Percentiles rank a stretch among this genome's conserved stretches.
Conservation (phyloP, 2,888 invertebrate species). For the Agrenia bidenticulata region DNA sequence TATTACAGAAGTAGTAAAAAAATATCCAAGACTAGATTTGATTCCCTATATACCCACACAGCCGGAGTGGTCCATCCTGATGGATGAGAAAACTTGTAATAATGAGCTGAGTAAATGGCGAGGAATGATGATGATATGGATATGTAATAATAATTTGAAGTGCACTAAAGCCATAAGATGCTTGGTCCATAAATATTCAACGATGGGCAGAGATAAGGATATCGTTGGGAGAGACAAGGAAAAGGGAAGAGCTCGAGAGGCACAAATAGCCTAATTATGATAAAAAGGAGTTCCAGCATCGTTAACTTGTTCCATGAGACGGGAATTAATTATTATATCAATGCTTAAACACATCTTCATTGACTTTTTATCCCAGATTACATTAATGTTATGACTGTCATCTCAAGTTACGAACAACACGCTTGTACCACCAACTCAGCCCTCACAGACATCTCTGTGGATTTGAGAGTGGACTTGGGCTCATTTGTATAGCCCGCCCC, state of each 20-base stretch:
- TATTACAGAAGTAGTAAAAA: too few species aligned
- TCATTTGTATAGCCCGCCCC: too few species aligned
- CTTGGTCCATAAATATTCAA: conserved; percentile 41
- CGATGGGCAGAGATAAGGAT: too few species aligned
- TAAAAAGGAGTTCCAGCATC: conserved; percentile 16
- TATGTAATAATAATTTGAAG: conserved; percentile 36
- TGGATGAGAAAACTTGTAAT: too few species aligned
- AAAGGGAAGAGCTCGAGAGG: conserved; percentile 1
- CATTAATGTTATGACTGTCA: conserved; percentile 5
- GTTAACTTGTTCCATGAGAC: conserved; percentile 23
- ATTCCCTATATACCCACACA: too few species aligned
- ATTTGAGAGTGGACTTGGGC: too few species aligned
- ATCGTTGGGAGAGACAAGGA: not conserved
- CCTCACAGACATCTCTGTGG: too few species aligned
- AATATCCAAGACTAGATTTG: too few species aligned
- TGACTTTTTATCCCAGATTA: not conserved
- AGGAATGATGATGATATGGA: conserved; percentile 46
- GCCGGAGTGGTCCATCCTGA: too few species aligned
- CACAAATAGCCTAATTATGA: conserved; percentile 31
- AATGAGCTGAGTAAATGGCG: conserved; percentile 42
- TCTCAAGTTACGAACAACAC: conserved; percentile 3
- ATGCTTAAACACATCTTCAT: conserved; percentile 6
- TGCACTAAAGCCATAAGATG: conserved; percentile 26
- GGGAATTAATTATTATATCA: conserved; percentile 24
- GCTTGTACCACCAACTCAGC: not conserved